Base-by-base conservation (phyloP, 2,888 invertebrate genomes). In the Spisula solida region DNA sequence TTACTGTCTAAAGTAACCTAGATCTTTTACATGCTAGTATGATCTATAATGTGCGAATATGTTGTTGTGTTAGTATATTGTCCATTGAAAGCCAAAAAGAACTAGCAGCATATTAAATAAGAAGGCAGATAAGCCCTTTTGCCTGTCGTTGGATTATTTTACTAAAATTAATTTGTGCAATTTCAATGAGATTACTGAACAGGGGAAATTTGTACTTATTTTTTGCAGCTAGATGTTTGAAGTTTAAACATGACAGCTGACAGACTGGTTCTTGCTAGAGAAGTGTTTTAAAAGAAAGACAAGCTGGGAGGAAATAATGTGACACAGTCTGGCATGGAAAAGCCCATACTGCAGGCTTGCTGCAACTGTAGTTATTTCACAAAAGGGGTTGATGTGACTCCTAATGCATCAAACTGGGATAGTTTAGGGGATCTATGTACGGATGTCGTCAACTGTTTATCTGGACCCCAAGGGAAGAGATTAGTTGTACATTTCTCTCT, bases 401-500 rank as follows among this genome's bases (percentile, higher is more conserved):
- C 87, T 34, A 90, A 88, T 70, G 75, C 92, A 4, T 80, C 90
- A 16, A 56, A 89, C 51, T 92, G 92, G 92, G 88, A 86, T 25
- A 89, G 82, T n/a, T 81, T 92, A 79, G 89, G 86, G 8, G 92
- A 92, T 55, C 48, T 86, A 8, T 92, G 92, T 70, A 86, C 85
- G 55, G 92, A 92, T 85, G 83, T 92, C 6, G 82, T 86, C 25
- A 81, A 75, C 29, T 90, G 87, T 75, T 82, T 92, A n/a, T 66
- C 66, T 8, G 90, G 89, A 51, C 87, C 87, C 12, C 75, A 55
- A 56, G 92, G 90, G 78, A 88, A 89, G 81, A 75, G 92, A 47
- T 83, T 92, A 20, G 84, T 92, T n/a, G 88, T 92, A 25, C 90
- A 92, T 70, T 87, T 92, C 60, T 92, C 89, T 60, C 82, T 92